phyloP scores from a whole-genome alignment of 2,888 invertebrate species.

The Pseudococcus jackbeardsleyi region DNA sequence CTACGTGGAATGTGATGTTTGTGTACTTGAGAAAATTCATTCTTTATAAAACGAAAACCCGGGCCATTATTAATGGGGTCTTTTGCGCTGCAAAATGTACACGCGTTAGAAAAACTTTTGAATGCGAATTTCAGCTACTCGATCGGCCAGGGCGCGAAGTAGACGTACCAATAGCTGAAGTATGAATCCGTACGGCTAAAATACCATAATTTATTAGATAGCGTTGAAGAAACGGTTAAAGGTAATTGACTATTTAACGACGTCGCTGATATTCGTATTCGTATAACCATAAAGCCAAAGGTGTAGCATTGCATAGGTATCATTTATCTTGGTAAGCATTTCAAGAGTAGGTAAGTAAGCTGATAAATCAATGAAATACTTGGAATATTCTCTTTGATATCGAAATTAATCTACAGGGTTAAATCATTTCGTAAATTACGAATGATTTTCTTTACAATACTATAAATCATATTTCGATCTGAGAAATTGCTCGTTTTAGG shows the following conservation, averaged over 20 bases:
- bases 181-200: not conserved
- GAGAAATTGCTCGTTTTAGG: not conserved
- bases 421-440: not conserved
- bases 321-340: not conserved
- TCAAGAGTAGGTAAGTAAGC: not conserved
- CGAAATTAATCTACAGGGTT: not conserved
- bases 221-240: slow-evolving; percentile 10
- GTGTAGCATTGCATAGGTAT: not conserved
- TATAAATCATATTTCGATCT: not conserved
- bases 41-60: not conserved
- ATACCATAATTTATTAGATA: slow-evolving; percentile 25
- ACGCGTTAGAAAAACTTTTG: not conserved
- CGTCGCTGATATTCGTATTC: not conserved
- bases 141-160: not conserved
- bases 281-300: not conserved
- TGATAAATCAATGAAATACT: not conserved
- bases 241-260: slow-evolving; percentile 4
- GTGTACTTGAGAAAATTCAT: not conserved
- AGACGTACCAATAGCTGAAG: not conserved
- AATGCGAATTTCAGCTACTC: not conserved
- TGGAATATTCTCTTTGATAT: not conserved
- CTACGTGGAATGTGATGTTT: not conserved
- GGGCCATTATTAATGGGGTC: not conserved
- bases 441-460: not conserved
- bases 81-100: not conserved